Evolutionary conservation across 2,797 vertebrate genomes (phyloP).

Genomic region (Acipenser ruthenus): DNA sequence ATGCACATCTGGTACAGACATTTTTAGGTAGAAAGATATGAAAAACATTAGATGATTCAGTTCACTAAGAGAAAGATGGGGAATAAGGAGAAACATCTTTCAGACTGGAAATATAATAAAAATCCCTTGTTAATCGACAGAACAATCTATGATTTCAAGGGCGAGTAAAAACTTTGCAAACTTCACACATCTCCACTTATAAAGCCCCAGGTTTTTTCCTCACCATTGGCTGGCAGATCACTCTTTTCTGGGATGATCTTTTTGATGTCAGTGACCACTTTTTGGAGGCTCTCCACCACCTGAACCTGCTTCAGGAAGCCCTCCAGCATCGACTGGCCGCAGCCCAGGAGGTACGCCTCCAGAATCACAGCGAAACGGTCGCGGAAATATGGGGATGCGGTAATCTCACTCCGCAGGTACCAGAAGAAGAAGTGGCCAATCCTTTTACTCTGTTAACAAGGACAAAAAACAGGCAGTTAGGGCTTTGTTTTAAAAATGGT

Average conservation of each 20-base stretch:
- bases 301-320: constrained; percentile 55
- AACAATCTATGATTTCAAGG: too few relatives aligned
- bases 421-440: constrained; percentile 73
- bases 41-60: too few relatives aligned
- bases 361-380: constrained; percentile 65
- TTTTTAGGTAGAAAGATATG: too few relatives aligned
- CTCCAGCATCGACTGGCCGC: constrained; percentile 52
- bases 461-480: background rate
- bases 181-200: background rate
- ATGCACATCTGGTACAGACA: too few relatives aligned
- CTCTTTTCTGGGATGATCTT: constrained; percentile 49
- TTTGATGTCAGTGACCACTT: constrained; percentile 47
- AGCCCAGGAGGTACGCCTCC: constrained; percentile 66
- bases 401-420: constrained; percentile 66
- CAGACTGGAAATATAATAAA: too few relatives aligned
- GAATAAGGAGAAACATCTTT: too few relatives aligned
- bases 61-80: too few relatives aligned
- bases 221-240: constrained; percentile 51
- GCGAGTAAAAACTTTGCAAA: background rate
- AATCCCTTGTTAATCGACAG: too few relatives aligned
- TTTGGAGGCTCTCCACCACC: constrained; percentile 46
- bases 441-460: constrained; percentile 56
- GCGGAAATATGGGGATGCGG: constrained; percentile 53
- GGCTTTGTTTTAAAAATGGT: too few relatives aligned
- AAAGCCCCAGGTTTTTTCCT: background rate